These are phyloP conservation scores for Clivina fossor DNA, from an alignment of 2,888 invertebrate genomes.

Conservation along the genomic window DNA sequence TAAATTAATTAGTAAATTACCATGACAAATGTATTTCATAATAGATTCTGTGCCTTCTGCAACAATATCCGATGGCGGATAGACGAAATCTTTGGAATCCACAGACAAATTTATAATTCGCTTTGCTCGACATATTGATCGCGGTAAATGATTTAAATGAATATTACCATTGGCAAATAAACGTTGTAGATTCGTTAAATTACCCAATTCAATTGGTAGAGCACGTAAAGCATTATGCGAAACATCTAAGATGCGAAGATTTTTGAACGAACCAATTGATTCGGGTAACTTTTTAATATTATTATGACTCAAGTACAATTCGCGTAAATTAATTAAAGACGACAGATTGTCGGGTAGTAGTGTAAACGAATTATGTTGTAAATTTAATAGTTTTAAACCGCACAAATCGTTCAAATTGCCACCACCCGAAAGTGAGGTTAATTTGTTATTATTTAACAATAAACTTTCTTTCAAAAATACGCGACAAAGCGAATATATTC, in stretches of 20 bases:
- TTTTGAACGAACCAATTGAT: conserved; percentile 63
- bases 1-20: too few relatives aligned
- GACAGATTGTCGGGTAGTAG: conserved; percentile 66
- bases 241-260: conserved; percentile 68
- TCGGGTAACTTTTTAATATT: conserved; percentile 68
- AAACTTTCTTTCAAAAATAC: conserved; percentile 77
- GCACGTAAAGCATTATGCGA: conserved; percentile 69
- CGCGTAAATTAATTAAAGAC: conserved; percentile 67
- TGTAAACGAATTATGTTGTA: conserved; percentile 67
- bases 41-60: conserved; percentile 64
- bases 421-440: conserved; percentile 69
- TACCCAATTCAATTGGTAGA: conserved; percentile 65
- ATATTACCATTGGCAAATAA: conserved; percentile 65
- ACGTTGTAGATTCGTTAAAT: conserved; percentile 61
- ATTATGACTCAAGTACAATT: conserved; percentile 75
- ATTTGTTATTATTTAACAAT: conserved; percentile 67
- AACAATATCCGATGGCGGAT: conserved; percentile 66
- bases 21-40: conserved; percentile 64
- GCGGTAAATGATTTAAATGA: conserved; percentile 62
- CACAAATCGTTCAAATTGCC: conserved; percentile 72
- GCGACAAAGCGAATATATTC: conserved; percentile 77
- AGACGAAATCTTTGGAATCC: conserved; percentile 63
- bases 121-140: conserved; percentile 65
- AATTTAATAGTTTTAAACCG: conserved; percentile 65
- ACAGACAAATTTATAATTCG: conserved; percentile 64